A percentile compares a stretch with the other conserved stretches of the same genome.
Conservation (phyloP, 30 jellyfish, hydroid and myxozoan genomes). For the Hydractinia echinata region DNA sequence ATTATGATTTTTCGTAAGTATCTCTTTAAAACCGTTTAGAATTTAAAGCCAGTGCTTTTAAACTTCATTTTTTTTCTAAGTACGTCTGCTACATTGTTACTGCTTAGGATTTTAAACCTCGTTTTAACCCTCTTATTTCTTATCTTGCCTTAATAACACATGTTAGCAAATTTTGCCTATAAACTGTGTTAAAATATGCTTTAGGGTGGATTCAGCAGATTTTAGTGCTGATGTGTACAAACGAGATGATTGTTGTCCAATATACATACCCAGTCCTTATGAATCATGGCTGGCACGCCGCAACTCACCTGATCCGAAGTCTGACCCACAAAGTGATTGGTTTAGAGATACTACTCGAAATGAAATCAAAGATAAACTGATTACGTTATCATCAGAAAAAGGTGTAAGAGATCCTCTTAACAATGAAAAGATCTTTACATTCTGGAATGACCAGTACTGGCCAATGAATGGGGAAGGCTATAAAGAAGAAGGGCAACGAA, state of each 20-base stretch:
- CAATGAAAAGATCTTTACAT: slow-evolving; percentile 40
- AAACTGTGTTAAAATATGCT: background rate
- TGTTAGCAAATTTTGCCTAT: too few species aligned
- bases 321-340: slow-evolving; percentile 68
- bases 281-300: slow-evolving; percentile 83
- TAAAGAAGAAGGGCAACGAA: slow-evolving; percentile 63
- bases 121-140: too few species aligned
- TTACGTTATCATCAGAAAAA: slow-evolving; percentile 31
- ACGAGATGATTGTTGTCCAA: slow-evolving; percentile 38
- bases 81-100: background rate
- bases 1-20: slow-evolving; percentile 66
- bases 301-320: slow-evolving; percentile 38
- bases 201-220: slow-evolving; percentile 27
- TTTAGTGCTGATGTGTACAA: slow-evolving; percentile 58
- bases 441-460: slow-evolving; percentile 57
- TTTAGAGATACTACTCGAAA: slow-evolving; percentile 54
- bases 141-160: too few species aligned
- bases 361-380: slow-evolving; percentile 25
- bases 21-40: background rate
- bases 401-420: slow-evolving; percentile 70
- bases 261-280: slow-evolving; percentile 57
- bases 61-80: background rate
- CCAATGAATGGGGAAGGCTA: slow-evolving; percentile 66
- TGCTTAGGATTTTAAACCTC: background rate
- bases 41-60: background rate